A percentile compares a stretch with the other conserved stretches of the same genome.
These are phyloP conservation scores for Phyllotis vaccarum DNA, from an alignment of 2,797 vertebrate species.

Conservation along the genomic window DNA sequence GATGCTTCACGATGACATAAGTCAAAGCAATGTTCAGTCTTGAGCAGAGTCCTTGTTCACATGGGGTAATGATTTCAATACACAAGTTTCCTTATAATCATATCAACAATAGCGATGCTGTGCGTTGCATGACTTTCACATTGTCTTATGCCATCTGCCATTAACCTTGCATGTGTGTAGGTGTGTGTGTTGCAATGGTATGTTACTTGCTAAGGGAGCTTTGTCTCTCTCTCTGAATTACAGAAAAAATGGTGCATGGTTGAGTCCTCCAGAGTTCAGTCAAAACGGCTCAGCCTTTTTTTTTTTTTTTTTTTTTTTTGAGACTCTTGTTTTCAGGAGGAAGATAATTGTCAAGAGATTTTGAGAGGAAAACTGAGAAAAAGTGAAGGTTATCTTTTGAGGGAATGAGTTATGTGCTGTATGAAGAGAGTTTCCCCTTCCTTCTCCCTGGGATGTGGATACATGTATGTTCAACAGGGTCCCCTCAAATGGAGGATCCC, in stretches of 20 bases:
- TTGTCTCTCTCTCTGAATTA: background rate
- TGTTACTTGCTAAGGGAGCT: background rate
- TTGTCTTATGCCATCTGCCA: background rate
- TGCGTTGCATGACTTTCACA: background rate
- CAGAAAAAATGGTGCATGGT: background rate
- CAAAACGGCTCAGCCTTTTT: background rate
- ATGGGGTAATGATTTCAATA: background rate
- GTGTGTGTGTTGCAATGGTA: background rate
- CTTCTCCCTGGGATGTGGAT: background rate
- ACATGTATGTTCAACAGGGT: background rate
- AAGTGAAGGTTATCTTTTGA: background rate
- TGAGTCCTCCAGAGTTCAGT: background rate
- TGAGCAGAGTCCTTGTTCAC: background rate
- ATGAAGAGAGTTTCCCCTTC: background rate
- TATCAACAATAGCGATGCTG: background rate
- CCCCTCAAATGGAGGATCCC: background rate
- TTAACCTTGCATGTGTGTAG: background rate
- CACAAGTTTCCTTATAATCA: background rate
- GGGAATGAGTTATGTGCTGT: background rate
- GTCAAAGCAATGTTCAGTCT: constrained; percentile 7
- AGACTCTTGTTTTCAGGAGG: background rate
- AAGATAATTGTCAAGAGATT: background rate
- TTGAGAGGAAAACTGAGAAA: background rate
- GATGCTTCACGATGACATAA: background rate
- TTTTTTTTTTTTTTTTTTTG: background rate